These are phyloP conservation scores for Xylophagus ater DNA, from an alignment of 2,888 invertebrate genomes.

Conservation along the genomic window DNA sequence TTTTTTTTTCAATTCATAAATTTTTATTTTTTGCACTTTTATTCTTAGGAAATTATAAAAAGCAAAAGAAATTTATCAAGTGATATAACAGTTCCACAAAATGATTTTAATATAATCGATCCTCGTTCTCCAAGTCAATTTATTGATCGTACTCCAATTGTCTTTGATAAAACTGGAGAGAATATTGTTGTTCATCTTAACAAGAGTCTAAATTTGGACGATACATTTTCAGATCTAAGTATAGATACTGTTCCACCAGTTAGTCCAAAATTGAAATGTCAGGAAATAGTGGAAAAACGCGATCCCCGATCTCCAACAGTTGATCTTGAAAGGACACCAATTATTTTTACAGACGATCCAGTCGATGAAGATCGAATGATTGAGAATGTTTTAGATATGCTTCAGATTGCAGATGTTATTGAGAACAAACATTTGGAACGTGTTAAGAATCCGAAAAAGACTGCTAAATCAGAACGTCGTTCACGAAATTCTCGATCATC, in stretches of 20 bases:
- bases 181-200: not conserved
- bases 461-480: not conserved
- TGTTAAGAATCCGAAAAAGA: conserved; percentile 9
- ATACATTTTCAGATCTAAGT: conserved; percentile 10
- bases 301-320: conserved; percentile 16
- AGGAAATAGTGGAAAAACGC: not conserved
- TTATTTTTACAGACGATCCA: conserved; percentile 8
- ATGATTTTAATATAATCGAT: conserved; percentile 11
- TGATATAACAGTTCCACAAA: not conserved
- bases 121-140: conserved; percentile 17
- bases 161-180: conserved; percentile 8
- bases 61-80: not conserved
- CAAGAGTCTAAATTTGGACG: conserved; percentile 3
- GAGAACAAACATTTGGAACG: conserved; percentile 11
- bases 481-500: not conserved
- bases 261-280: conserved; percentile 1
- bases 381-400: conserved; percentile 7
- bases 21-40: not conserved
- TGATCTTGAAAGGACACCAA: conserved; percentile 13
- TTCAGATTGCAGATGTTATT: not conserved
- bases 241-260: not conserved
- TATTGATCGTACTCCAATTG: conserved; percentile 16
- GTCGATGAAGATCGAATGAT: conserved; percentile 1
- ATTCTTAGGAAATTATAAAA: conserved; percentile 6
- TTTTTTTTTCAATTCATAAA: not conserved